Percentiles rank a stretch among this genome's conserved stretches.
phyloP scores from a whole-genome alignment of 2,797 vertebrate species.

The Gouania willdenowi region DNA sequence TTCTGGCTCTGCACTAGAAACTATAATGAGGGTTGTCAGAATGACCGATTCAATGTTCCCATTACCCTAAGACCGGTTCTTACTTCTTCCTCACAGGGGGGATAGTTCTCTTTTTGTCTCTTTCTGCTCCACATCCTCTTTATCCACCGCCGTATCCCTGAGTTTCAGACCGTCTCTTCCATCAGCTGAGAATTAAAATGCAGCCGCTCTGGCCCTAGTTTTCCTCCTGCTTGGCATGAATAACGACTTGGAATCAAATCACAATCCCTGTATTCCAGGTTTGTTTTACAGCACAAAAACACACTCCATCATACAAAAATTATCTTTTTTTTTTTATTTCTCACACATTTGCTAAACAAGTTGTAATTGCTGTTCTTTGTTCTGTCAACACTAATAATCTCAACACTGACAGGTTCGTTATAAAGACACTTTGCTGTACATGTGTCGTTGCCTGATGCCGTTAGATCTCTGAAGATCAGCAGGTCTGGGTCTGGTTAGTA shows the following conservation, averaged over 20 bases:
- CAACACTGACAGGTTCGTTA: too few relatives aligned
- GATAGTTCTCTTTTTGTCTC: background rate
- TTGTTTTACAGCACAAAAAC: too few relatives aligned
- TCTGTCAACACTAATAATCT: too few relatives aligned
- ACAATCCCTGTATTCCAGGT: slow-evolving; percentile 23
- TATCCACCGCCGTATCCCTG: slow-evolving; percentile 17
- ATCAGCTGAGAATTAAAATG: slow-evolving; percentile 71
- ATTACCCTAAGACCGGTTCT: slow-evolving; percentile 31
- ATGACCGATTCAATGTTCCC: slow-evolving; percentile 60
- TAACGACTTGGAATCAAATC: slow-evolving; percentile 44
- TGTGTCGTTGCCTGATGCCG: too few relatives aligned
- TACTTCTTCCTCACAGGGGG: slow-evolving; percentile 11
- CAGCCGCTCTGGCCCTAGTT: slow-evolving; percentile 44
- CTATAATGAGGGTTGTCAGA: slow-evolving; percentile 63
- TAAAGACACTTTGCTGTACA: too few relatives aligned
- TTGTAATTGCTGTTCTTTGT: too few relatives aligned
- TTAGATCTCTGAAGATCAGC: too few relatives aligned
- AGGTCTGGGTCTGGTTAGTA: too few relatives aligned
- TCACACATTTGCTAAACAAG: too few relatives aligned
- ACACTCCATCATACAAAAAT: too few relatives aligned
- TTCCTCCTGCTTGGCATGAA: slow-evolving; percentile 55
- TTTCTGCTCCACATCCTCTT: slow-evolving; percentile 8
- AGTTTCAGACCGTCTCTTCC: slow-evolving; percentile 50
- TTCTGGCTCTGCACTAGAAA: slow-evolving; percentile 18
- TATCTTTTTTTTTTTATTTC: background rate